phyloP scores from a whole-genome alignment of 23 tunicate genomes.

The Phallusia fumigata region DNA sequence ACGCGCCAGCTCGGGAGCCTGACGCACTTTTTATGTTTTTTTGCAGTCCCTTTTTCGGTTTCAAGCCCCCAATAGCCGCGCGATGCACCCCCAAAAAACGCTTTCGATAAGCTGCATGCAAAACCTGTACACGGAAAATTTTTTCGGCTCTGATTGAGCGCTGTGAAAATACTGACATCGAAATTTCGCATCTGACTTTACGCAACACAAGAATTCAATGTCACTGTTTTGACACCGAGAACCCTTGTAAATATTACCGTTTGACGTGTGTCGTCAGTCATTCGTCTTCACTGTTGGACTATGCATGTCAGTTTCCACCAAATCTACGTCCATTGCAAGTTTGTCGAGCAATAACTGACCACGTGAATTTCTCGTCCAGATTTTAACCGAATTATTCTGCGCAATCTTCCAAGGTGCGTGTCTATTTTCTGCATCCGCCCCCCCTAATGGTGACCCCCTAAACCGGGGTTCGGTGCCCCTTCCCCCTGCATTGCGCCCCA shows the following conservation, averaged over 20 bases:
- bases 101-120: neutral
- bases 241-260: neutral
- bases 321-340: neutral
- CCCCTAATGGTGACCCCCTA: neutral
- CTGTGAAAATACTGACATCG: no score
- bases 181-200: no score
- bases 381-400: neutral
- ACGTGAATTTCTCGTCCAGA: neutral
- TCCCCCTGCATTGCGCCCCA: no score
- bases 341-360: neutral
- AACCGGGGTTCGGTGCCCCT: neutral
- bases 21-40: slow-evolving; percentile 4
- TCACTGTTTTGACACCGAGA: no score
- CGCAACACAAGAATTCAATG: no score
- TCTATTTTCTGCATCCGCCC: neutral
- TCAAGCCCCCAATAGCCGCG: neutral
- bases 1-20: neutral
- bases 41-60: no score
- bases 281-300: slow-evolving; percentile 3
- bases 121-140: neutral
- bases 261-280: neutral
- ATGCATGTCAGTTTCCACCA: neutral
- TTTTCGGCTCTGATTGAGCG: no score
- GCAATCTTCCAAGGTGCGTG: neutral
- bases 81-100: neutral